Conservation (phyloP, 2,113 vertebrate species). For the Collichthys lucidus region DNA sequence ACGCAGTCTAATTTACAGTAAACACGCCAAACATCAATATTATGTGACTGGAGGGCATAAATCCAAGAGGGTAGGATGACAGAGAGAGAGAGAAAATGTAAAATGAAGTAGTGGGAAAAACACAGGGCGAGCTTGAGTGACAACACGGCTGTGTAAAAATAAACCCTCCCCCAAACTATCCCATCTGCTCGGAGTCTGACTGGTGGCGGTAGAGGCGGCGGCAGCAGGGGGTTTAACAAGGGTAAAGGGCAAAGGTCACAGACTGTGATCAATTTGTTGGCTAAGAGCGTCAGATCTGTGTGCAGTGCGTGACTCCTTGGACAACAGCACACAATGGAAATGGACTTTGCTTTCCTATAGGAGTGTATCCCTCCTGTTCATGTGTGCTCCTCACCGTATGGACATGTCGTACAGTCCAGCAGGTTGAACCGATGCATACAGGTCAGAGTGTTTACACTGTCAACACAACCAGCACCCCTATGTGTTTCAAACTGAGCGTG, state of each 20-base stretch:
- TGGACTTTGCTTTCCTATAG: slow-evolving; percentile 21
- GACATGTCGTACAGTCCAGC: background rate
- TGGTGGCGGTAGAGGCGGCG: slow-evolving; percentile 28
- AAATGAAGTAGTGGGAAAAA: slow-evolving; percentile 3
- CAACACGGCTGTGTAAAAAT: slow-evolving; percentile 42
- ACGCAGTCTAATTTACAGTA: slow-evolving; percentile 40
- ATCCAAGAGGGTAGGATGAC: background rate
- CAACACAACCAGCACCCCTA: background rate
- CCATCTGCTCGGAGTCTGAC: slow-evolving; percentile 74
- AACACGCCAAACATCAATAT: slow-evolving; percentile 52
- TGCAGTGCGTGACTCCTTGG: slow-evolving; percentile 11
- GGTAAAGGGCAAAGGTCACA: slow-evolving; percentile 72
- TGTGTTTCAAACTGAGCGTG: background rate
- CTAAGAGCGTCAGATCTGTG: slow-evolving; percentile 43
- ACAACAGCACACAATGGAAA: slow-evolving; percentile 25
- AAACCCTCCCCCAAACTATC: slow-evolving; percentile 52
- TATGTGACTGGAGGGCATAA: slow-evolving; percentile 14
- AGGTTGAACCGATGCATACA: too few species aligned
- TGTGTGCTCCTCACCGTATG: background rate
- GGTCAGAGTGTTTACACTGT: background rate
- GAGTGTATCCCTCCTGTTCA: background rate
- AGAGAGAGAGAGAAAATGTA: slow-evolving; percentile 4
- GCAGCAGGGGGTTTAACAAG: slow-evolving; percentile 48
- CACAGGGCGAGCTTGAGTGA: slow-evolving; percentile 42
- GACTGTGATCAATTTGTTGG: slow-evolving; percentile 78